phyloP scores from a whole-genome alignment of 2,888 invertebrate genomes.

The Lottia gigantea region DNA sequence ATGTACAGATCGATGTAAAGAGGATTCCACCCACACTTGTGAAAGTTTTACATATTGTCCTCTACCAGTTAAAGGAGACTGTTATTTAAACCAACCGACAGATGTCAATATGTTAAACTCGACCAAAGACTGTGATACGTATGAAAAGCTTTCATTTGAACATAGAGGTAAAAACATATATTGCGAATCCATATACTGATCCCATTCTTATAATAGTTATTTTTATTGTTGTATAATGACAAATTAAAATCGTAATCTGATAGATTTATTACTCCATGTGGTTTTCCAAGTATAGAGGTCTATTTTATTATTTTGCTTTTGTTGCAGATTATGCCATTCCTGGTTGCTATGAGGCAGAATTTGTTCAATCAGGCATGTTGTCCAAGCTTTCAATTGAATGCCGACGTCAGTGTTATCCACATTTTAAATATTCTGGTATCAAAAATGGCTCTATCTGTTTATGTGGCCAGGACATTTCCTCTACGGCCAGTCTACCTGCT shows the following conservation, averaged over 20 bases:
- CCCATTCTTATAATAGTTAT: too few species aligned
- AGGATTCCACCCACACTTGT: conserved; percentile 14
- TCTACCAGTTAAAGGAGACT: conserved; percentile 18
- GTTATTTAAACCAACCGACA: conserved; percentile 15
- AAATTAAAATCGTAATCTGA: too few species aligned
- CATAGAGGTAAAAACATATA: conserved; percentile 14
- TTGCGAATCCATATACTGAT: too few species aligned
- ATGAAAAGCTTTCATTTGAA: conserved; percentile 13
- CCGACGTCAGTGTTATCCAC: background rate
- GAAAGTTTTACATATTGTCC: conserved; percentile 28
- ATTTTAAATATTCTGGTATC: conserved; percentile 14
- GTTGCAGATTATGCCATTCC: conserved; percentile 17
- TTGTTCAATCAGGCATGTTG: background rate
- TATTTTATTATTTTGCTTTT: background rate
- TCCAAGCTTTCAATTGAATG: conserved; percentile 4
- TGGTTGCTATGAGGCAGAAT: background rate
- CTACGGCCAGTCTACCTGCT: background rate
- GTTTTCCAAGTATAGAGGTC: too few species aligned
- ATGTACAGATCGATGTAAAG: conserved; percentile 24
- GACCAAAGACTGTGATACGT: conserved; percentile 25
- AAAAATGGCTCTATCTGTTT: conserved; percentile 15
- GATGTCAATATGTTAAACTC: background rate
- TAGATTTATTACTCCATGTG: too few species aligned
- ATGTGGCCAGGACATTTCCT: conserved; percentile 9
- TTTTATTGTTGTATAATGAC: too few species aligned